A percentile compares a stretch with the other conserved stretches of the same genome.
Evolutionary conservation across 35 echinoderm and acorn worm species (phyloP).

Genomic region (Nesometra sesokonis): DNA sequence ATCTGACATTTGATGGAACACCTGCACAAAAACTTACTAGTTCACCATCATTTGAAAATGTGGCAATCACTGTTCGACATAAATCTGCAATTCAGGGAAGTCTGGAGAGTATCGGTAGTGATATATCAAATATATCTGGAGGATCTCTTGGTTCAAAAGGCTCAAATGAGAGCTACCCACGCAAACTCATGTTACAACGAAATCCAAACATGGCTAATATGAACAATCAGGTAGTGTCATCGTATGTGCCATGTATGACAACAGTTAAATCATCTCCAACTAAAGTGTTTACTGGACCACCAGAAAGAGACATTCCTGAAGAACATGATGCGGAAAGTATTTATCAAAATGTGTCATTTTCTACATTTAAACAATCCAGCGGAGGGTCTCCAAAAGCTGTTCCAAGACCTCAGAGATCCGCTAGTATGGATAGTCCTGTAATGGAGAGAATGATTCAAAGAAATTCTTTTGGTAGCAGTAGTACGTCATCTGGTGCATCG

Average conservation of each 20-base stretch:
- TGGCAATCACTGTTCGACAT: slow-evolving; percentile 17
- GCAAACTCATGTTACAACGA: neutral
- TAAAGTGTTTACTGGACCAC: neutral
- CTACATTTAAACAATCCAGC: slow-evolving; percentile 81
- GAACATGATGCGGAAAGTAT: slow-evolving; percentile 14
- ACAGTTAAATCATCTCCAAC: slow-evolving; percentile 25
- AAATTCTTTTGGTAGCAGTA: slow-evolving; percentile 46
- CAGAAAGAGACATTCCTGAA: neutral
- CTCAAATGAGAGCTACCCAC: neutral
- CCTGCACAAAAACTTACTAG: neutral
- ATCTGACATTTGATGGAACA: neutral
- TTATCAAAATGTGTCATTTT: slow-evolving; percentile 54
- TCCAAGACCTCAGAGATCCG: neutral
- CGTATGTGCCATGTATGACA: slow-evolving; percentile 40
- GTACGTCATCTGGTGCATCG: neutral
- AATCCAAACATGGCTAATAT: slow-evolving; percentile 19
- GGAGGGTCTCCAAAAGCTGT: neutral
- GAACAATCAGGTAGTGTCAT: slow-evolving; percentile 18
- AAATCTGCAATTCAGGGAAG: slow-evolving; percentile 61
- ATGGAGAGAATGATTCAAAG: slow-evolving; percentile 44
- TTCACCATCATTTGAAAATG: slow-evolving; percentile 15
- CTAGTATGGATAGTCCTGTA: slow-evolving; percentile 24
- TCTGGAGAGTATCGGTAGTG: slow-evolving; percentile 78
- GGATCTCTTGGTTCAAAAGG: slow-evolving; percentile 46
- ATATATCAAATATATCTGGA: slow-evolving; percentile 54